Conservation (phyloP, 2,797 vertebrate genomes). For the Harpagifer antarcticus region DNA sequence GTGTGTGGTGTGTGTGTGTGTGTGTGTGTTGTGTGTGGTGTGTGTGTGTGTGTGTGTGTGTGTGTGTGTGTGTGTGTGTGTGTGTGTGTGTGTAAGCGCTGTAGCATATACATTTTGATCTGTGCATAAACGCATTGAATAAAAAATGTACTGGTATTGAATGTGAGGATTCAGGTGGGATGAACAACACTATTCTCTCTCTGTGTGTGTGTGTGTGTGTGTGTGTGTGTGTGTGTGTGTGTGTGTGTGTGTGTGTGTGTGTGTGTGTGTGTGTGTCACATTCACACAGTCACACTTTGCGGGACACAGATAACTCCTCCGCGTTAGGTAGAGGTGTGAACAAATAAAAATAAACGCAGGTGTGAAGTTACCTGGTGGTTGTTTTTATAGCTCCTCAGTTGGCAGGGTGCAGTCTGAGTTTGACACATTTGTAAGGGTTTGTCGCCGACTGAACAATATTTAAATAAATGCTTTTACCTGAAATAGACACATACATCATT, state of each 20-base stretch:
- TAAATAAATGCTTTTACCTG: slow-evolving; percentile 27
- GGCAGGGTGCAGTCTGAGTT: slow-evolving; percentile 32
- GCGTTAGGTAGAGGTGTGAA: slow-evolving; percentile 50
- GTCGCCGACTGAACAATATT: neutral
- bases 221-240: neutral
- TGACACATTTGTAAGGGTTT: slow-evolving; percentile 11
- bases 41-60: no score
- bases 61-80: neutral
- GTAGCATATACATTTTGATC: slow-evolving; percentile 6
- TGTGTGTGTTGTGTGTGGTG: no score
- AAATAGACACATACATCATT: neutral
- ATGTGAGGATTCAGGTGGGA: slow-evolving; percentile 23
- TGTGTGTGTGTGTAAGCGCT: neutral
- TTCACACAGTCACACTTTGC: slow-evolving; percentile 28
- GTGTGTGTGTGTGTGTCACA: neutral
- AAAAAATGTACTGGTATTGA: neutral
- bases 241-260: neutral
- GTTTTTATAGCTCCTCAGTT: slow-evolving; percentile 33
- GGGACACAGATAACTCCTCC: slow-evolving; percentile 40
- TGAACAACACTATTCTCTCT: neutral
- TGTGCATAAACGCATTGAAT: slow-evolving; percentile 13
- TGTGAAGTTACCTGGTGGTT: slow-evolving; percentile 45
- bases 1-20: no score
- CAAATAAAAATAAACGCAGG: slow-evolving; percentile 45
- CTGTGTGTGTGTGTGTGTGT: slow-evolving; percentile 5